These are phyloP conservation scores for Aethina tumida DNA, from an alignment of 1,140 invertebrate species.

Conservation along the genomic window DNA sequence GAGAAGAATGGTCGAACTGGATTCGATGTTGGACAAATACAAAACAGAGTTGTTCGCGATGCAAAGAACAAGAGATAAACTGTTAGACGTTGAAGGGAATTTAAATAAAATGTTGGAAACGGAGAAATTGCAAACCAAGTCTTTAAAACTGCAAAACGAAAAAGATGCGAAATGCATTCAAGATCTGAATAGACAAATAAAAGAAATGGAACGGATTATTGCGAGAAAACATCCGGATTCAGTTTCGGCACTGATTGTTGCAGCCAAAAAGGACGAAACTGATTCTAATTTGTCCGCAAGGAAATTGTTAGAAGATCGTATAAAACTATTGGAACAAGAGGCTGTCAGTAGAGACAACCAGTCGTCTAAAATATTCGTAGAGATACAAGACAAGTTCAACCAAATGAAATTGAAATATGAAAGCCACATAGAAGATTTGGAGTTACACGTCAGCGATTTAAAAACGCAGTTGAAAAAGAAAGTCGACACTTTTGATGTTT, in stretches of 20 bases:
- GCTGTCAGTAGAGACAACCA: slow-evolving; percentile 54
- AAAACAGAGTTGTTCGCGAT: slow-evolving; percentile 37
- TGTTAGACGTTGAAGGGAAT: slow-evolving; percentile 41
- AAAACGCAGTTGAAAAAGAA: slow-evolving; percentile 31
- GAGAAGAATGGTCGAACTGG: slow-evolving; percentile 40
- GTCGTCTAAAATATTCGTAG: slow-evolving; percentile 55
- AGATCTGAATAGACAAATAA: slow-evolving; percentile 66
- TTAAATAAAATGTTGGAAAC: slow-evolving; percentile 41
- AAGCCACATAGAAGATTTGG: slow-evolving; percentile 59
- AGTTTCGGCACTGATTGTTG: slow-evolving; percentile 60
- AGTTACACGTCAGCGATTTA: slow-evolving; percentile 45
- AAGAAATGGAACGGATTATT: slow-evolving; percentile 70
- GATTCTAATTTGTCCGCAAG: slow-evolving; percentile 46
- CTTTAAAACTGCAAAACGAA: slow-evolving; percentile 52
- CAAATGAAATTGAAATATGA: slow-evolving; percentile 66
- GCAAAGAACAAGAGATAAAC: slow-evolving; percentile 40
- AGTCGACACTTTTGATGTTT: slow-evolving; percentile 30
- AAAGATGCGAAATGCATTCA: slow-evolving; percentile 57
- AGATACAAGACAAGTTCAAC: slow-evolving; percentile 62
- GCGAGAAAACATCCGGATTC: slow-evolving; percentile 69
- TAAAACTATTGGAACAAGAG: slow-evolving; percentile 55
- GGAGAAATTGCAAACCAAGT: slow-evolving; percentile 49
- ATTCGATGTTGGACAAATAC: slow-evolving; percentile 37
- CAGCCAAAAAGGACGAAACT: slow-evolving; percentile 43
- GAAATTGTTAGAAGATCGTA: slow-evolving; percentile 58